Evolutionary conservation across 2,113 vertebrate species (phyloP), one percentile per base, ranked within the genome.

Genomic region (Mola mola): DNA sequence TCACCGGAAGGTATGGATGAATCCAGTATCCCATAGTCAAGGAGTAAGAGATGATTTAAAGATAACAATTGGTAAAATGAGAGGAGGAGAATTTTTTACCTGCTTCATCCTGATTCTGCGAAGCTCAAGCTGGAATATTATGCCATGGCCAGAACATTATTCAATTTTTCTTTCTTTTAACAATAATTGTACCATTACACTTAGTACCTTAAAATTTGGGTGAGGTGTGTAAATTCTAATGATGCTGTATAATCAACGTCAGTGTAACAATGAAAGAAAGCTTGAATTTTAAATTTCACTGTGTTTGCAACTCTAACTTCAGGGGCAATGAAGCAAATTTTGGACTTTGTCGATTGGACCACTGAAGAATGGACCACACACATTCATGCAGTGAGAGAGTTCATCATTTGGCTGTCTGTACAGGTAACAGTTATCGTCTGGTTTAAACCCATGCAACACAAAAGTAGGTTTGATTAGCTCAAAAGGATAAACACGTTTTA

Each of bases 401-500:
- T 73, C 33, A 56, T 85, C 19, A 36, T 28, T 58, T 66, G 65
- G 72, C 26, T 81, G 6, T 48, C 19, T 22, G 34, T 48, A 9
- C 75, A 90, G 84, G 90, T 91, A 66, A 16, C 68, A 24, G 19
- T 29, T 10, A 9, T 20, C n/a, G n/a, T 4, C 8, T 9, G 4
- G 8, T 53, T 33, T 10, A 8, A 44, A 16, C 36, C 12, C 2
- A 25, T 24, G 8, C 11, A 36, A 42, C 15, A n/a, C 1, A 17
- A 33, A 28, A 19, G 1, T 4, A 12, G n/a, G 1, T 8, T 9
- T 3, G 24, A 55, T 37, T 6, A 19, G 28, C 9, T 22, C 3
- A 3, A 5, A 31, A 37, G n/a, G n/a, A n/a, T n/a, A n/a, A n/a
- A n/a, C n/a, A n/a, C n/a, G n/a, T 44, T 58, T 13, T 33, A n/a